Evolutionary conservation across 2,113 vertebrate genomes (phyloP).

Genomic region (Pluvialis apricaria): DNA sequence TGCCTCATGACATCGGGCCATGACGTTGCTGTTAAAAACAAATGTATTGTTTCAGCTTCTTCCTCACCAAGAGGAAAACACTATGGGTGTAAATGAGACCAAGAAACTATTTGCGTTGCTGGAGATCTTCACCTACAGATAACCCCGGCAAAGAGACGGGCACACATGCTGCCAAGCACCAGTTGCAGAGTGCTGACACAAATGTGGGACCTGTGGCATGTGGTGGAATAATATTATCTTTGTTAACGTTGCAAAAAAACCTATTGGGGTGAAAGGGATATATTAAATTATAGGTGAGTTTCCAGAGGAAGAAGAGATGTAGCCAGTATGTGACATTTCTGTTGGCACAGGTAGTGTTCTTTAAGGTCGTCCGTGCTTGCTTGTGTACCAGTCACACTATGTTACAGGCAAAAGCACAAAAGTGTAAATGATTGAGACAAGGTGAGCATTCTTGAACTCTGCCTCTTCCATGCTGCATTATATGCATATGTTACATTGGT

Average conservation of each 20-base stretch:
- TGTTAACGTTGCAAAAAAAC: background rate
- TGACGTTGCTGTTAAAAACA: background rate
- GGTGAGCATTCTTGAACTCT: background rate
- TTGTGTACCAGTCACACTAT: background rate
- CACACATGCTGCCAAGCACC: fast-evolving
- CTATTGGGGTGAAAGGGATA: background rate
- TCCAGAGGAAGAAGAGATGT: background rate
- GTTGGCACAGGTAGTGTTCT: background rate
- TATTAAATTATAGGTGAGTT: background rate
- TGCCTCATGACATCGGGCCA: background rate
- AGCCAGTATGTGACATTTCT: background rate
- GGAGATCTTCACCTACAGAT: background rate
- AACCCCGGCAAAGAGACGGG: background rate
- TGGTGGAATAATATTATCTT: background rate
- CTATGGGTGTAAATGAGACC: background rate
- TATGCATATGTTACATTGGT: background rate
- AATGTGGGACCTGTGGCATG: background rate
- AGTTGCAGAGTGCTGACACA: background rate
- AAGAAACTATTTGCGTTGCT: background rate
- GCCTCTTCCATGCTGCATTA: background rate
- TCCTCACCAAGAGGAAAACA: background rate
- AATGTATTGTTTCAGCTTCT: background rate
- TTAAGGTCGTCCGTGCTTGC: background rate
- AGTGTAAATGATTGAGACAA: background rate
- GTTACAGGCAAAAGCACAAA: background rate